A percentile compares a stretch with the other conserved stretches of the same genome.
Evolutionary conservation across 64 coral and sea anemone species (phyloP).

Genomic region (Catalaphyllia jardinei): DNA sequence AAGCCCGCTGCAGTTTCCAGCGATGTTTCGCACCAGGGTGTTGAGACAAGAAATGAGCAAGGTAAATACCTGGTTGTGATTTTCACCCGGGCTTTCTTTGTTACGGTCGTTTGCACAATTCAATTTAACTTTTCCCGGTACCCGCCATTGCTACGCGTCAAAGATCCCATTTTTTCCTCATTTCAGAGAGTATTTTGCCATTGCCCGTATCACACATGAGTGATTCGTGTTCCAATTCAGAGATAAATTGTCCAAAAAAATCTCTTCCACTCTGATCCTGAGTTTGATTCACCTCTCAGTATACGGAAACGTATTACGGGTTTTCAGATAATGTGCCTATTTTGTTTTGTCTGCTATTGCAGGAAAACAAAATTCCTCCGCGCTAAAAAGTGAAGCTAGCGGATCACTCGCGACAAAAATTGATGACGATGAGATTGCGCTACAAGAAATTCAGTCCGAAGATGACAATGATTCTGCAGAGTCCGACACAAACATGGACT

Average conservation of each 20-base stretch:
- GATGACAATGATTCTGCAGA: conserved; percentile 3
- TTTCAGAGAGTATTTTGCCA: background rate
- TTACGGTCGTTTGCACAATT: conserved; percentile 16
- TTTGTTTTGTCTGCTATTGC: conserved; percentile 32
- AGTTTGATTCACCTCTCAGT: conserved; percentile 26
- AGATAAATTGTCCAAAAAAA: background rate
- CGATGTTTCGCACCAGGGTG: conserved; percentile 28
- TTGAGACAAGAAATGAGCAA: conserved; percentile 11
- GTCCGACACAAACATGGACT: background rate
- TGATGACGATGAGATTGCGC: background rate
- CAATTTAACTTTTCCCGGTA: conserved; percentile 9
- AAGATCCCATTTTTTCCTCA: background rate
- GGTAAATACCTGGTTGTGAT: conserved; percentile 54
- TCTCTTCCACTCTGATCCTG: background rate
- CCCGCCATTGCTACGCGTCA: conserved; percentile 25
- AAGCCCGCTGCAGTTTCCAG: conserved; percentile 35
- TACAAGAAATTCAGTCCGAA: conserved; percentile 13
- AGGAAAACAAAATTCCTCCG: conserved; percentile 25
- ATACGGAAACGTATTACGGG: background rate
- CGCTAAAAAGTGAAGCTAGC: background rate
- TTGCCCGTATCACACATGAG: background rate
- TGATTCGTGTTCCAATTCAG: background rate
- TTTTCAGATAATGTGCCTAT: conserved; percentile 28
- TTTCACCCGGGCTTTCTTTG: conserved; percentile 6
- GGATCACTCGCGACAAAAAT: background rate